Evolutionary conservation across 2,113 vertebrate genomes (phyloP).

Genomic region (Macaca nemestrina): DNA sequence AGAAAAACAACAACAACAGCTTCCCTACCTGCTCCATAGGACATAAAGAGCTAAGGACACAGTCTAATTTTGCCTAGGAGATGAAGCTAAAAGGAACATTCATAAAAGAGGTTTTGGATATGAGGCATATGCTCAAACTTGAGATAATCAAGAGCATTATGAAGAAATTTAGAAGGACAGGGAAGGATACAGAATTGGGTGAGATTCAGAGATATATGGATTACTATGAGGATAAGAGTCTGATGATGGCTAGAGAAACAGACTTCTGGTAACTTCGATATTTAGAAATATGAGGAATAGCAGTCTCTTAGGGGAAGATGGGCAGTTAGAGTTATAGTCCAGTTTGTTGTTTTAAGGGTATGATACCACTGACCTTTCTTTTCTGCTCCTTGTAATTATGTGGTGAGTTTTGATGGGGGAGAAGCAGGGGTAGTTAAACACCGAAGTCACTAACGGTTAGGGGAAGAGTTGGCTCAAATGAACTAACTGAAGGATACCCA

Average conservation of each 20-base stretch:
- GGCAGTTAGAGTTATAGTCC: neutral
- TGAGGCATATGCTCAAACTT: neutral
- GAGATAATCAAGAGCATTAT: neutral
- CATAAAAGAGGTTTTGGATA: neutral
- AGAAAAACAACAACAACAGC: neutral
- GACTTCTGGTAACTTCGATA: neutral
- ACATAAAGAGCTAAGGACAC: neutral
- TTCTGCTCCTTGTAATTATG: neutral
- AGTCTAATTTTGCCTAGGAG: neutral
- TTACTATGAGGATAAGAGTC: neutral
- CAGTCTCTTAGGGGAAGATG: neutral
- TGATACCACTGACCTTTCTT: neutral
- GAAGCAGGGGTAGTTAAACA: neutral
- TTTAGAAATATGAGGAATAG: neutral
- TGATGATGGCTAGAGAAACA: neutral
- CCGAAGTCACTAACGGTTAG: neutral
- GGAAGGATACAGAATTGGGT: neutral
- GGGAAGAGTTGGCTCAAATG: neutral
- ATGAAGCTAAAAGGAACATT: neutral
- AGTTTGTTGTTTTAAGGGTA: neutral
- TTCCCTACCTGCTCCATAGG: neutral
- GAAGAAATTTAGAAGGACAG: neutral
- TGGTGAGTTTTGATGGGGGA: neutral
- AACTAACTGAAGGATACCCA: constrained; percentile 16
- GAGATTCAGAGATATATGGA: neutral